These are phyloP conservation scores for Danio choprae DNA, from an alignment of 2,797 vertebrate species.

Conservation along the genomic window DNA sequence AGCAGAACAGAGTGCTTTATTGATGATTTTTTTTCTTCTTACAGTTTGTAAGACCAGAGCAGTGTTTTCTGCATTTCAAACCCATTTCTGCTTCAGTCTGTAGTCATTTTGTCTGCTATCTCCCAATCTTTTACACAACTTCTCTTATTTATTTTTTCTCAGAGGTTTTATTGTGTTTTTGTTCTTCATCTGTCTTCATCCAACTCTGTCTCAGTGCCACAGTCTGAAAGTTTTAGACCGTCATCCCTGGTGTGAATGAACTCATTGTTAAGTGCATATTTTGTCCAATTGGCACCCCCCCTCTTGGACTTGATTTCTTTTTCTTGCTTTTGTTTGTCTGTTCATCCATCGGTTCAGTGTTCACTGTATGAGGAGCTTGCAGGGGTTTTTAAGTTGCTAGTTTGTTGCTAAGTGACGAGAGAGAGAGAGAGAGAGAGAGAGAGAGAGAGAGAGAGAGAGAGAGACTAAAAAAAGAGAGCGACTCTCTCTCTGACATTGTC, in stretches of 20 bases:
- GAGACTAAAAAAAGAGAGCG: neutral
- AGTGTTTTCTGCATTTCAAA: neutral
- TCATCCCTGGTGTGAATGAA: slow-evolving; percentile 4
- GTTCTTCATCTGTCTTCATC: neutral
- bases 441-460: slow-evolving; percentile 3
- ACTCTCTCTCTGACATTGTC: slow-evolving; percentile 40
- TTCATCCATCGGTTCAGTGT: slow-evolving; percentile 31
- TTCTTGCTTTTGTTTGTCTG: slow-evolving; percentile 32
- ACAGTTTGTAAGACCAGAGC: neutral
- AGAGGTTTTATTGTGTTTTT: neutral
- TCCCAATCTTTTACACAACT: neutral
- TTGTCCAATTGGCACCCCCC: neutral
- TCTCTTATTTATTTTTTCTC: neutral
- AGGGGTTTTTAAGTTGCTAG: slow-evolving; percentile 32
- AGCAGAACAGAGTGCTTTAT: neutral
- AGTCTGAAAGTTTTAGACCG: neutral
- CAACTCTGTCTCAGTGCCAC: neutral
- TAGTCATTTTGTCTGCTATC: neutral
- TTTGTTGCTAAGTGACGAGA: slow-evolving; percentile 69
- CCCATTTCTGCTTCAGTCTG: slow-evolving; percentile 5
- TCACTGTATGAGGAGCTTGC: slow-evolving; percentile 16
- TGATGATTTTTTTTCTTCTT: neutral
- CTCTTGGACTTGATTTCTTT: slow-evolving; percentile 24
- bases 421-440: neutral
- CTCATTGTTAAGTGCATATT: slow-evolving; percentile 22